Percentiles rank a stretch among this genome's conserved stretches.
These are phyloP conservation scores for Salvelinus fontinalis DNA, from an alignment of 2,113 vertebrate species.

Conservation along the genomic window DNA sequence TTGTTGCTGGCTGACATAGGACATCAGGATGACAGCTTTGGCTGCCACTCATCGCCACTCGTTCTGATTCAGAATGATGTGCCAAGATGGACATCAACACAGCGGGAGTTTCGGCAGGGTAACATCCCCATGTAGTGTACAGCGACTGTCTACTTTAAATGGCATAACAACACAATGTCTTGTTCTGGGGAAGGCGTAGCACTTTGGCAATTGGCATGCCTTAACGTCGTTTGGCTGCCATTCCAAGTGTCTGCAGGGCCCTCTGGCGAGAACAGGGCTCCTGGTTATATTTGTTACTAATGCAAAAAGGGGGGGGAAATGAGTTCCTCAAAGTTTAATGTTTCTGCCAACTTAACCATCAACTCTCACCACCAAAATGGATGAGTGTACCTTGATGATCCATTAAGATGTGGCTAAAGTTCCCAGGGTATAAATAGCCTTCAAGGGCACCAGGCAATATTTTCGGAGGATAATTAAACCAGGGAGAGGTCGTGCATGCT, in stretches of 20 bases:
- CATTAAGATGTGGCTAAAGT: slow-evolving; percentile 66
- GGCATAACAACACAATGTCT: slow-evolving; percentile 55
- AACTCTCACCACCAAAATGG: slow-evolving; percentile 54
- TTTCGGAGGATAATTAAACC: slow-evolving; percentile 16
- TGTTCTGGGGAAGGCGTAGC: slow-evolving; percentile 49
- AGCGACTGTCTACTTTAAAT: slow-evolving; percentile 46
- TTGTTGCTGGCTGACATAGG: slow-evolving; percentile 63
- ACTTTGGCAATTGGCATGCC: slow-evolving; percentile 50
- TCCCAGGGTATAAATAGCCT: slow-evolving; percentile 60
- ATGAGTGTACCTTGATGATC: slow-evolving; percentile 67
- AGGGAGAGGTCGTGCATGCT: slow-evolving; percentile 37
- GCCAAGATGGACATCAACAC: slow-evolving; percentile 67
- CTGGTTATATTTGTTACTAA: slow-evolving; percentile 17
- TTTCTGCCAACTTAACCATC: slow-evolving; percentile 54
- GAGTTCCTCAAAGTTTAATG: slow-evolving; percentile 50
- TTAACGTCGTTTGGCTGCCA: slow-evolving; percentile 60
- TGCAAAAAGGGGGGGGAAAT: background rate
- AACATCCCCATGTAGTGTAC: slow-evolving; percentile 25
- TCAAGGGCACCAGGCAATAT: slow-evolving; percentile 58
- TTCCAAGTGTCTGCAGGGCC: slow-evolving; percentile 57
- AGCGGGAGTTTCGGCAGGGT: slow-evolving; percentile 53
- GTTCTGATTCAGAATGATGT: slow-evolving; percentile 66
- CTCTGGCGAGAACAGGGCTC: slow-evolving; percentile 31
- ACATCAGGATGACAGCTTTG: slow-evolving; percentile 69
- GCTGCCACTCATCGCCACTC: slow-evolving; percentile 65